Evolutionary conservation across 2,797 vertebrate genomes (phyloP).

Genomic region (Fistularia commersonii): DNA sequence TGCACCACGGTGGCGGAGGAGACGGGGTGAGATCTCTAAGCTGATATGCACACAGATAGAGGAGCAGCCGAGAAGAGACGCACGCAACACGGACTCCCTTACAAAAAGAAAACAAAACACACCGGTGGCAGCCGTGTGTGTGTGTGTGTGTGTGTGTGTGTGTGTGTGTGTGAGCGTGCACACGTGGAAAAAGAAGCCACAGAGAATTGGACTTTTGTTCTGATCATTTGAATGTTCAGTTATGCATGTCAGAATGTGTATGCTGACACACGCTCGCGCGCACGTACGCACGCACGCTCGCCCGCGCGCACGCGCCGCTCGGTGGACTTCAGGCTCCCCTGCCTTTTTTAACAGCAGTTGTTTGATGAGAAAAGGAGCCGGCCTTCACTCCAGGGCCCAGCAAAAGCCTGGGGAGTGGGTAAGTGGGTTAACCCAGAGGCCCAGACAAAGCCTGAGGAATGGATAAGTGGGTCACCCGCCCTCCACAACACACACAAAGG

Average conservation of each 20-base stretch:
- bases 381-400: slow-evolving; percentile 73
- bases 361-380: slow-evolving; percentile 75
- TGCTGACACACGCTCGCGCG: not conserved
- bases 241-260: slow-evolving; percentile 24
- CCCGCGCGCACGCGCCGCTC: slow-evolving; percentile 20
- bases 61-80: slow-evolving; percentile 43
- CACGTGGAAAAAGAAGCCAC: slow-evolving; percentile 5
- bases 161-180: too few relatives aligned
- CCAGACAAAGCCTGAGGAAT: slow-evolving; percentile 74
- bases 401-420: slow-evolving; percentile 73
- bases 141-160: too few relatives aligned
- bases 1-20: slow-evolving; percentile 65
- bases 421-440: slow-evolving; percentile 79
- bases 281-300: slow-evolving; percentile 16
- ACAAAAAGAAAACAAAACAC: slow-evolving; percentile 21
- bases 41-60: slow-evolving; percentile 68
- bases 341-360: slow-evolving; percentile 73
- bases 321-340: slow-evolving; percentile 47
- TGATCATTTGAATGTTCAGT: slow-evolving; percentile 32
- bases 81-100: too few relatives aligned
- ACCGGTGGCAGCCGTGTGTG: too few relatives aligned
- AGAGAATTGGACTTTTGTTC: slow-evolving; percentile 49
- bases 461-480: slow-evolving; percentile 77
- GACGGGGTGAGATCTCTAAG: slow-evolving; percentile 64
- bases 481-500: slow-evolving; percentile 72